These are phyloP conservation scores for Tupaia chinensis DNA, from an alignment of 2,113 vertebrate genomes.

Conservation along the genomic window DNA sequence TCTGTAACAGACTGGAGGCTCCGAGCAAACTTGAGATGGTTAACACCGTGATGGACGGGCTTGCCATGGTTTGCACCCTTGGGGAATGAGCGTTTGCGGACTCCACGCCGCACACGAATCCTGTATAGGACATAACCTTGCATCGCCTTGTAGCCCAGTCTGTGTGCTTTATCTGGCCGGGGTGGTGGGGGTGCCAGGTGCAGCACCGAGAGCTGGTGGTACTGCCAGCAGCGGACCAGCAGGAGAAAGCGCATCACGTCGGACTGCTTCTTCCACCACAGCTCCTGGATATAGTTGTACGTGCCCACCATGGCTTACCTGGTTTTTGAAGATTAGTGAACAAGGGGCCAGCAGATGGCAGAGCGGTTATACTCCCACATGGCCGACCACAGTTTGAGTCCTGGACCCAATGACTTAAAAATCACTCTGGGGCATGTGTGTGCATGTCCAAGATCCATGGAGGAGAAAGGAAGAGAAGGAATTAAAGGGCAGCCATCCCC, in stretches of 20 bases:
- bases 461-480: too few relatives aligned
- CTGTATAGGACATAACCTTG: not conserved
- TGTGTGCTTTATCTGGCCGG: not conserved
- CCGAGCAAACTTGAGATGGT: not conserved
- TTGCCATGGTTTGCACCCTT: not conserved
- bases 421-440: too few relatives aligned
- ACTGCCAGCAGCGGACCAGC: not conserved
- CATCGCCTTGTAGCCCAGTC: not conserved
- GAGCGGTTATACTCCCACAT: too few relatives aligned
- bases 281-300: constrained; percentile 95
- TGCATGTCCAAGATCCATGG: too few relatives aligned
- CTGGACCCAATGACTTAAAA: too few relatives aligned
- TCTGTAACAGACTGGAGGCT: not conserved
- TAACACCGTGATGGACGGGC: not conserved
- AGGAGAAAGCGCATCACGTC: constrained; percentile 90
- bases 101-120: not conserved
- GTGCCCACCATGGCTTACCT: constrained; percentile 93
- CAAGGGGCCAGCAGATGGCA: too few relatives aligned
- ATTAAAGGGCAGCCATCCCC: too few relatives aligned
- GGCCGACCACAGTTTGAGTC: too few relatives aligned
- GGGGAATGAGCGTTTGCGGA: not conserved
- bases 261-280: constrained; percentile 96
- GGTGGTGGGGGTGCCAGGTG: not conserved
- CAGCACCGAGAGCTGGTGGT: too few relatives aligned
- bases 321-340: not conserved